Evolutionary conservation across 2,113 vertebrate species (phyloP), one percentile per base, ranked within the genome.

Genomic region (Hypocryptadius cinnamomeus): DNA sequence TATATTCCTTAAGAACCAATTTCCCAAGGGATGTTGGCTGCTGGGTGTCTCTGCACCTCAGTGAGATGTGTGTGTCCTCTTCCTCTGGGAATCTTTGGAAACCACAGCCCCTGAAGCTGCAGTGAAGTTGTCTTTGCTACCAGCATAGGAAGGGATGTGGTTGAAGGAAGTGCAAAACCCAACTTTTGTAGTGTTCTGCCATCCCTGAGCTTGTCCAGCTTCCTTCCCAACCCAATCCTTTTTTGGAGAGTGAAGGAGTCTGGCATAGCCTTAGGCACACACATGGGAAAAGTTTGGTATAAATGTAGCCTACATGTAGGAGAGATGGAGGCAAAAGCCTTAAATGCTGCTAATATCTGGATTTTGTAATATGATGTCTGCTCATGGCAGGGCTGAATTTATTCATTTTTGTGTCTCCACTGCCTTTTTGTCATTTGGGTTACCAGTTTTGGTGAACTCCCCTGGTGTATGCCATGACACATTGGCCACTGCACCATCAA

Each of bases 251-350:
- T 21, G 39, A 12, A 53, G 44, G 37, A n/a, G 27, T 30, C 53
- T 22, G 25, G 10, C 13, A 2, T 20, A 42, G 45, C 53, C 25
- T 63, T 3, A 39, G 28, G 15, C 35, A 74, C 86, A 13, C 24
- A 13, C 8, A 1, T 19, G 47, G 47, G 21, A 8, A 37, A 40
- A 19, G 24, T 33, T 71, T 23, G 33, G 68, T 15, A 8, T 17
- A 47, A 64, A 23, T 1, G 0, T 5, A 10, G 20, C 79, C 33
- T 64, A n/a, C 5, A 2, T 2, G 22, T 2, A 27, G 39, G 54
- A 80, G 37, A 19, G 37, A 11, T 40, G 64, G 42, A 69, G 28
- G 33, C 10, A 65, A 66, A 91, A 80, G 12, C 72, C 33, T 35
- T 13, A 22, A 72, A 15, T 61, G 9, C 27, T 54, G 57, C 40